A percentile compares a stretch with the other conserved stretches of the same genome.
Evolutionary conservation across 1,140 invertebrate genomes (phyloP).

Genomic region (Drosophila oshimai): DNA sequence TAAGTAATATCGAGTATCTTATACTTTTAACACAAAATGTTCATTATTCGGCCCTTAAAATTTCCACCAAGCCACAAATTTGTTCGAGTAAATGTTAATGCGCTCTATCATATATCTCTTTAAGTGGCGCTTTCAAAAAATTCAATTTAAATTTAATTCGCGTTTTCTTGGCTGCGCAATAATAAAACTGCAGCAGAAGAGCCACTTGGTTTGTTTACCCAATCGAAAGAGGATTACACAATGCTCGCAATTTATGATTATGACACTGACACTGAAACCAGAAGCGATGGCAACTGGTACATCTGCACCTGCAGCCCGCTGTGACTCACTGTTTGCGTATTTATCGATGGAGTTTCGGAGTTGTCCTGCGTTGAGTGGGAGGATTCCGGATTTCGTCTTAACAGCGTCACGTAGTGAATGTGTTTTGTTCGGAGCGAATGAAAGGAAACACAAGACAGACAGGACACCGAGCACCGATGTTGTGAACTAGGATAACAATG

Average conservation of each 20-base stretch:
- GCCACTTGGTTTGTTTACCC: conserved; percentile 27
- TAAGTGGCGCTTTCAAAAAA: background rate
- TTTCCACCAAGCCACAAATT: too few relatives aligned
- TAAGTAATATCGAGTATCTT: too few relatives aligned
- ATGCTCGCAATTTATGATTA: conserved; percentile 43
- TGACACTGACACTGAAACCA: conserved; percentile 44
- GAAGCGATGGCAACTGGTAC: conserved; percentile 23
- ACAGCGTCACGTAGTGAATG: conserved; percentile 55
- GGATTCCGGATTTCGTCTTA: conserved; percentile 29
- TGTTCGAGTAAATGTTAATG: too few relatives aligned
- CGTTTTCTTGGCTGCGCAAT: conserved; percentile 10
- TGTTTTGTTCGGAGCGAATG: conserved; percentile 16
- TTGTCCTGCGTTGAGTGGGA: conserved; percentile 12
- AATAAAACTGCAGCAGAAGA: conserved; percentile 28
- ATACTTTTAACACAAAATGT: too few relatives aligned
- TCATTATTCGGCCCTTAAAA: too few relatives aligned
- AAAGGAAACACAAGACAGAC: too few relatives aligned
- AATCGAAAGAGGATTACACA: conserved; percentile 48
- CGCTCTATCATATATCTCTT: background rate
- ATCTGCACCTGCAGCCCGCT: conserved; percentile 37
- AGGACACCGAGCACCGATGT: conserved; percentile 46
- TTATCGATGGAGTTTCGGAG: background rate
- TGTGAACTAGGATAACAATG: conserved; percentile 79
- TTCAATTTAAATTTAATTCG: conserved; percentile 20
- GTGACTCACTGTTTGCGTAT: conserved; percentile 35